Conservation (phyloP, 2,888 invertebrate genomes). For the Cephus pygmeus region DNA sequence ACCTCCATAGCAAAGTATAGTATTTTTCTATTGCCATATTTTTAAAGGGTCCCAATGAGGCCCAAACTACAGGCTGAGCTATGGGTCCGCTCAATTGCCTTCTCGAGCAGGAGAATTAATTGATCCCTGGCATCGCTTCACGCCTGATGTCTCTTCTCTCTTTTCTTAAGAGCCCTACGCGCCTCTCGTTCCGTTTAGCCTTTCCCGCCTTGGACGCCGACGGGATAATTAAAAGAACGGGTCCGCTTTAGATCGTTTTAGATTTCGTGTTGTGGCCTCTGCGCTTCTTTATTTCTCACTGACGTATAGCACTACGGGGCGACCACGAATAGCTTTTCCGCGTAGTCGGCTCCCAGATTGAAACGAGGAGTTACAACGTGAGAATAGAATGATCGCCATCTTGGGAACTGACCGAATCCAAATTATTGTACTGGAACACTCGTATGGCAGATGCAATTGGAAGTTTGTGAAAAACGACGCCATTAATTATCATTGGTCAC, state of each 20-base stretch:
- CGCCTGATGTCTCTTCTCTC: conserved; percentile 20
- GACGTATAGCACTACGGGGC: neutral
- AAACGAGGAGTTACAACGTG: neutral
- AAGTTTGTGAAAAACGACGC: neutral
- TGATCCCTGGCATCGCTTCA: conserved; percentile 23
- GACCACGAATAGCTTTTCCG: conserved; percentile 7
- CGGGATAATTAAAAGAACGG: conserved; percentile 26
- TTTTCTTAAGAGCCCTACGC: neutral
- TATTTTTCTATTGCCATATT: neutral
- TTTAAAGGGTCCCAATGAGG: neutral
- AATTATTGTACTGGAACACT: neutral
- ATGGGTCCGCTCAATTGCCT: conserved; percentile 23
- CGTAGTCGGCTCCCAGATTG: neutral
- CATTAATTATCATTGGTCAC: conserved; percentile 22
- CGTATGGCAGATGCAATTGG: neutral
- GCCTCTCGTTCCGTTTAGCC: conserved; percentile 12
- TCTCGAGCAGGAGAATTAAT: conserved; percentile 22
- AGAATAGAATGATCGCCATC: neutral
- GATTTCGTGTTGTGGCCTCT: conserved; percentile 10
- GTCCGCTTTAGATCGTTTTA: conserved; percentile 14
- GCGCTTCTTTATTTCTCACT: conserved; percentile 5
- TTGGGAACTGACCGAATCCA: neutral
- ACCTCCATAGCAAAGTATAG: neutral
- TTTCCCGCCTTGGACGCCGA: conserved; percentile 14
- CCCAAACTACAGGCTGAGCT: neutral